A percentile compares a stretch with the other conserved stretches of the same genome.
These are phyloP conservation scores for Parotocinclus haroldoi DNA, from an alignment of 2,797 vertebrate genomes.

Conservation along the genomic window DNA sequence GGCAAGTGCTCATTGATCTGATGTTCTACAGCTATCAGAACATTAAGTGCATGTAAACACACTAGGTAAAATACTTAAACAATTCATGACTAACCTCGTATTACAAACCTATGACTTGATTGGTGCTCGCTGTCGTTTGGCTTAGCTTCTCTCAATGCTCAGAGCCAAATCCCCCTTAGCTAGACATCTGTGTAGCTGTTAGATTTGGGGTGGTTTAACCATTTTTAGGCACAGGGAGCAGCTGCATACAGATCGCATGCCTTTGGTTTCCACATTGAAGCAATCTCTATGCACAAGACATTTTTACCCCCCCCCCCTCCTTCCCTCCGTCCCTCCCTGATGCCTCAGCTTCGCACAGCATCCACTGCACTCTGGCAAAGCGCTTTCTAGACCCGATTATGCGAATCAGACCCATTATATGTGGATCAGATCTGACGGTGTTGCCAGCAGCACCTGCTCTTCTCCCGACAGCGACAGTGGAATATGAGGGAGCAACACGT, in stretches of 20 bases:
- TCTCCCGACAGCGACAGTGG: neutral
- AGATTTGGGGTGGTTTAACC: neutral
- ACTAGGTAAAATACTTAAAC: too few relatives aligned
- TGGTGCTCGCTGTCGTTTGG: neutral
- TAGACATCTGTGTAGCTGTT: neutral
- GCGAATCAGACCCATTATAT: constrained; percentile 31
- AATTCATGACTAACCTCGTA: too few relatives aligned
- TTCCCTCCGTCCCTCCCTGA: neutral
- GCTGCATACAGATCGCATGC: constrained; percentile 16
- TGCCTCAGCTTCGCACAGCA: neutral
- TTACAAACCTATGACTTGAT: too few relatives aligned
- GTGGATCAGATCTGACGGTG: constrained; percentile 40
- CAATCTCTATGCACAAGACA: neutral
- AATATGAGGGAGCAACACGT: constrained; percentile 12
- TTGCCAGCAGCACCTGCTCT: constrained; percentile 13
- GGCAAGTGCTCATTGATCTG: too few relatives aligned
- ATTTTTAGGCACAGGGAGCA: constrained; percentile 3
- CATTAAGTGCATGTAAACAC: too few relatives aligned
- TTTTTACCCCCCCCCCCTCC: neutral
- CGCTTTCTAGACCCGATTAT: too few relatives aligned
- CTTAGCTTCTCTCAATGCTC: neutral
- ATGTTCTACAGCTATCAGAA: too few relatives aligned
- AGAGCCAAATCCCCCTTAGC: neutral
- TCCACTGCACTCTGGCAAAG: neutral
- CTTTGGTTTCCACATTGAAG: constrained; percentile 12